Percentiles rank a stretch among this genome's conserved stretches.
phyloP scores from a whole-genome alignment of 2,113 vertebrate species.

The Calyptommatus sinebrachiatus region DNA sequence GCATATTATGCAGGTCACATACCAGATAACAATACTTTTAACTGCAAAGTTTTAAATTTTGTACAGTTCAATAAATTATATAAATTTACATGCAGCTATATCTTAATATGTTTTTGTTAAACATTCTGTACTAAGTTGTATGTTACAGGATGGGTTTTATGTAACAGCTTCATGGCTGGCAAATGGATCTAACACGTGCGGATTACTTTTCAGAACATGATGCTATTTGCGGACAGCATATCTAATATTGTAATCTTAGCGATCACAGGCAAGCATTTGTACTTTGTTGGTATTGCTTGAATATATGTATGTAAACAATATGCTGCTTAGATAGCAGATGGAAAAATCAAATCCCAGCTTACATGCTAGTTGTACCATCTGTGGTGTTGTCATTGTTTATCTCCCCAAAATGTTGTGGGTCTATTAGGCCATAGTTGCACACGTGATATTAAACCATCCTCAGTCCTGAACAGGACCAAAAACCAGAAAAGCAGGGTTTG shows the following conservation, averaged over 20 bases:
- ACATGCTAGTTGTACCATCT: conserved; percentile 19
- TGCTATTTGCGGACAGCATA: conserved; percentile 26
- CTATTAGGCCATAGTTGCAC: background rate
- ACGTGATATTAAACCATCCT: too few relatives aligned
- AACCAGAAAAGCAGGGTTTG: too few relatives aligned
- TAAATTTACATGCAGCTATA: background rate
- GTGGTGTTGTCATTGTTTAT: background rate
- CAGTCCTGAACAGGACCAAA: too few relatives aligned
- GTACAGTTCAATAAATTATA: background rate
- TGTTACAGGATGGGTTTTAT: conserved; percentile 3
- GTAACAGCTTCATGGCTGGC: conserved; percentile 13
- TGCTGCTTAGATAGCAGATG: conserved; percentile 30
- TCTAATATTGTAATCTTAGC: conserved; percentile 28
- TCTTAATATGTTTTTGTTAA: background rate
- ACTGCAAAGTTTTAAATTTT: background rate
- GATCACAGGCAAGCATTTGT: conserved; percentile 19
- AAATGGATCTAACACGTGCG: conserved; percentile 16
- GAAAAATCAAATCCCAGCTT: conserved; percentile 31
- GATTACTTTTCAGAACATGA: conserved; percentile 26
- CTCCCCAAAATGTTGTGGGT: background rate
- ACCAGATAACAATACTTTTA: background rate
- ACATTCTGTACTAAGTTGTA: background rate
- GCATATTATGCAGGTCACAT: background rate
- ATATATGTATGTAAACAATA: conserved; percentile 17
- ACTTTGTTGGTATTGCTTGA: conserved; percentile 17